Base-by-base conservation (phyloP, 35 echinoderm and acorn worm genomes). In the Ophiothrix spiculata region DNA sequence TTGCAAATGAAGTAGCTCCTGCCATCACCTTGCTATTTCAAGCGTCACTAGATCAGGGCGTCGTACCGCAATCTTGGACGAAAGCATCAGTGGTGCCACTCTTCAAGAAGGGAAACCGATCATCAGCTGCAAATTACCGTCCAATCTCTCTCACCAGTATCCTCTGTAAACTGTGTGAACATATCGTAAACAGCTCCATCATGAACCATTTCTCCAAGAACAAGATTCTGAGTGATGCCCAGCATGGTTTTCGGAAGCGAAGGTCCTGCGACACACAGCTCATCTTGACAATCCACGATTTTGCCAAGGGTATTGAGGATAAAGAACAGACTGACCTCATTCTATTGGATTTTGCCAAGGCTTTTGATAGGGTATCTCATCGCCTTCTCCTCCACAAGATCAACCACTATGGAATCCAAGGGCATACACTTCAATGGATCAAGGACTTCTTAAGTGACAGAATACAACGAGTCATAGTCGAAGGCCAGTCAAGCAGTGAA, bases 51-150 rank as follows among this genome's bases (percentile, higher is more conserved):
- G 36, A 83, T 31, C 79, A 81, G 64, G 75, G 89, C 31, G 37
- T 76, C 36, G 76, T 90, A 21, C 88, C 88, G 10, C 63, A 90
- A 41, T 79, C 84, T 35, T 90, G 81, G 88, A 38, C 37, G 25
- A 32, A 90, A 38, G 80, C 88, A 11, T 35, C 38, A 33, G 78
- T 82, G 23, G 77, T 80, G 8, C 39, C 78, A 25, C 25, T 90
- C 40, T 90, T 84, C 38, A 90, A 90, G 75, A 85, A 86, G 73
- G 89, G 89, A 16, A 73, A 85, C 21, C 77, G 75, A 76, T 1
- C 85, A 36, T 86, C 56, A 33, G 69, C 83, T 37, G 83, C 78
- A 63, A 91, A 91, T 32, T 91, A 91, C 45, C 85, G 81, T 80
- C 82, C 89, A 23, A 79, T 91, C n/a, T 76, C 79, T 37, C 79